Evolutionary conservation across 2,797 vertebrate species (phyloP).

Genomic region (Morelia viridis): DNA sequence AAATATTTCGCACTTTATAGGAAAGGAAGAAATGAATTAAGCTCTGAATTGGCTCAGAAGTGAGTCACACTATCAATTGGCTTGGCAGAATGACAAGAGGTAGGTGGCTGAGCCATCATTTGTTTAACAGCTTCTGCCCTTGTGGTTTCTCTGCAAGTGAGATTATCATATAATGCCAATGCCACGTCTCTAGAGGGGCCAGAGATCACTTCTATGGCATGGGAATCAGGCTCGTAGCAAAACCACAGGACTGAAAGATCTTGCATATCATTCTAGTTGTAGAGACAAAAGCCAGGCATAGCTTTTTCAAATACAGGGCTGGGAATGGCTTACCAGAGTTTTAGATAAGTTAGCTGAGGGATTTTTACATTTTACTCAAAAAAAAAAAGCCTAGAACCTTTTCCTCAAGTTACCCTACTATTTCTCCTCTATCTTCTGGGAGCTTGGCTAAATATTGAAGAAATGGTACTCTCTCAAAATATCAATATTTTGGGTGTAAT

Average conservation of each 20-base stretch:
- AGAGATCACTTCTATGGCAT: neutral
- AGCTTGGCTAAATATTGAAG: neutral
- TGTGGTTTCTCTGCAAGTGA: neutral
- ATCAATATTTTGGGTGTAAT: neutral
- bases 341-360: neutral
- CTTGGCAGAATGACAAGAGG: neutral
- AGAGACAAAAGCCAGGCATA: neutral
- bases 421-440: neutral
- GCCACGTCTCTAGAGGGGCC: neutral
- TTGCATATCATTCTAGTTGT: neutral
- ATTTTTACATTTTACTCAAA: no score
- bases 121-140: neutral
- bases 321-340: neutral
- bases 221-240: neutral
- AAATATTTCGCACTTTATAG: no score
- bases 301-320: neutral
- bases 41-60: neutral
- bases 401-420: neutral
- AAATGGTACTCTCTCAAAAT: neutral
- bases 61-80: neutral
- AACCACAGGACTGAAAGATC: neutral
- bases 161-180: neutral
- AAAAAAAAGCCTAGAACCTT: neutral
- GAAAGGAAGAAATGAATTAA: neutral
- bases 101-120: neutral